Percentiles rank a stretch among this genome's conserved stretches.
These are phyloP conservation scores for Falco novaeseelandiae DNA, from an alignment of 2,797 vertebrate genomes.

Conservation along the genomic window DNA sequence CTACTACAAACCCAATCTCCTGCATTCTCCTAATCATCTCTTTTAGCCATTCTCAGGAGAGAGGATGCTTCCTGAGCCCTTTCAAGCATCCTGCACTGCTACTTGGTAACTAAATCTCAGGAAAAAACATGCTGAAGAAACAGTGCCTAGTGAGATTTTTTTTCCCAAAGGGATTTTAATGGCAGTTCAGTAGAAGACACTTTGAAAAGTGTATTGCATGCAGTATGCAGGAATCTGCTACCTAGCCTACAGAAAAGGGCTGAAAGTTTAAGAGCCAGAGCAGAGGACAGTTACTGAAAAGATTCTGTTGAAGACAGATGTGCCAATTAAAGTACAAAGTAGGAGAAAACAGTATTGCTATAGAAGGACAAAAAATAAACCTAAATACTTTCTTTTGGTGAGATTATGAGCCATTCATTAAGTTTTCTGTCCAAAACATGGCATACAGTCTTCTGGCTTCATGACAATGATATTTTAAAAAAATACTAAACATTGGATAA, in stretches of 20 bases:
- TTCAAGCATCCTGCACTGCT: background rate
- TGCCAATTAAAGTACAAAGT: background rate
- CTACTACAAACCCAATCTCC: background rate
- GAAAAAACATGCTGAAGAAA: background rate
- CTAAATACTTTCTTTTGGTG: background rate
- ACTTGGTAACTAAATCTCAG: background rate
- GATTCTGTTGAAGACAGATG: background rate
- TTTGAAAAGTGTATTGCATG: background rate
- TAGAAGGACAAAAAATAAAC: background rate
- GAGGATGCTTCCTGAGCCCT: conserved; percentile 1
- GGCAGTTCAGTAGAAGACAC: background rate
- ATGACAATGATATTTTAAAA: background rate
- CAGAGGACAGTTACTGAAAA: background rate
- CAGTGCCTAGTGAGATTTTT: background rate
- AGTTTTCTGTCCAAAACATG: background rate
- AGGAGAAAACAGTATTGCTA: background rate
- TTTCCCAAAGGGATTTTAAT: background rate
- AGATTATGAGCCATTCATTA: background rate
- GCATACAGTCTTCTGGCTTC: background rate
- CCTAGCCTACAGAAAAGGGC: background rate
- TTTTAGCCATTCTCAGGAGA: background rate
- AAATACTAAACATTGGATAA: background rate
- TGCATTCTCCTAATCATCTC: background rate
- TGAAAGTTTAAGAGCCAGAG: background rate
- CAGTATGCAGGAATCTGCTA: background rate